A percentile compares a stretch with the other conserved stretches of the same genome.
phyloP scores from a whole-genome alignment of 2,797 vertebrate genomes.

The Peromyscus melanophrys region DNA sequence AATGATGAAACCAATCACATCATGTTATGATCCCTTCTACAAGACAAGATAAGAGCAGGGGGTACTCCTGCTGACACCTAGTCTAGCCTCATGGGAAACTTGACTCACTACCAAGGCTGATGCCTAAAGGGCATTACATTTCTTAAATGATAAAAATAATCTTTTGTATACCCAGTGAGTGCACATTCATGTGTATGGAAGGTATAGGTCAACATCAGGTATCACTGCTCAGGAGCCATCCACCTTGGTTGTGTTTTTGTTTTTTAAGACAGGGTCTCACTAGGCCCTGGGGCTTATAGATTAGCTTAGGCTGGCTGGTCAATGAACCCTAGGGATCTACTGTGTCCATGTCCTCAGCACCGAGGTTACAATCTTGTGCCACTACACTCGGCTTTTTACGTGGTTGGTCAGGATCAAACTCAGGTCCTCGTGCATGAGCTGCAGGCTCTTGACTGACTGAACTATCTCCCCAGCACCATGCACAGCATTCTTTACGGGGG shows the following conservation, averaged over 20 bases:
- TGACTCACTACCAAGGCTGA: neutral
- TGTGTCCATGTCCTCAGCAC: neutral
- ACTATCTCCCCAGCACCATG: neutral
- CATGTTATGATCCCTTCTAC: constrained; percentile 23
- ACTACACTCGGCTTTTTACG: neutral
- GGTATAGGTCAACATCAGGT: neutral
- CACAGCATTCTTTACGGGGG: neutral
- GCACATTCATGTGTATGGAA: neutral
- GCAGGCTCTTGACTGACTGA: neutral
- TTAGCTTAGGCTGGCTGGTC: neutral
- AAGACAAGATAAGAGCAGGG: neutral
- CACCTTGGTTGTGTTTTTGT: neutral
- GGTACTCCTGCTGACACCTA: neutral
- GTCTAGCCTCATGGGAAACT: neutral
- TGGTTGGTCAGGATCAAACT: neutral
- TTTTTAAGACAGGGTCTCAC: neutral
- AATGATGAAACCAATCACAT: neutral
- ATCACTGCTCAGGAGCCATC: neutral
- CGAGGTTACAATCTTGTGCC: neutral
- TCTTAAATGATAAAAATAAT: constrained; percentile 40
- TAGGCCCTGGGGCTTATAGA: neutral
- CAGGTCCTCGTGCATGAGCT: neutral
- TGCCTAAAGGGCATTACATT: constrained; percentile 1
- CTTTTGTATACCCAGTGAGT: neutral
- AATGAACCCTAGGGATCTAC: neutral